Conservation (phyloP, 2,113 vertebrate species). For the Echinops telfairi region DNA sequence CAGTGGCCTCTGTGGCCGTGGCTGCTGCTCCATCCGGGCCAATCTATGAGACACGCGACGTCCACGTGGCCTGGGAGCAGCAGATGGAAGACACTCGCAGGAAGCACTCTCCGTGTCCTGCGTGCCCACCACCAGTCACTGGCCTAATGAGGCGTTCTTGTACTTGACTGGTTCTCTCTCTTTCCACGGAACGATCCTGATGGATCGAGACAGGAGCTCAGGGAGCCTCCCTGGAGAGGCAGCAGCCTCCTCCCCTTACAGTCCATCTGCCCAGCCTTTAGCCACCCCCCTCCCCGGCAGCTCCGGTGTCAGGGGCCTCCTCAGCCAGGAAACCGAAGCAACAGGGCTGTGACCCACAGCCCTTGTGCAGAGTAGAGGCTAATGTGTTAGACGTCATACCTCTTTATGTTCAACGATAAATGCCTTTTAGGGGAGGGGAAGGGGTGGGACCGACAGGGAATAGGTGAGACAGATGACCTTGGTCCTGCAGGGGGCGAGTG, state of each 20-base stretch:
- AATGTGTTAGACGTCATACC: background rate
- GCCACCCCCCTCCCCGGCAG: fast-evolving
- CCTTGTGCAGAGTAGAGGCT: background rate
- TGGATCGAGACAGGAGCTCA: background rate
- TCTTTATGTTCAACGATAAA: background rate
- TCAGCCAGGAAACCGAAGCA: background rate
- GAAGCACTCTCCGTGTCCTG: background rate
- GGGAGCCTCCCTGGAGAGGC: background rate
- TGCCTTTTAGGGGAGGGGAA: too few relatives aligned
- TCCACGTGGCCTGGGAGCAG: fast-evolving
- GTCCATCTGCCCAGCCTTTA: background rate
- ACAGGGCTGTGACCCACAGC: background rate
- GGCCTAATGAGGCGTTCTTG: background rate
- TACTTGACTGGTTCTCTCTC: background rate
- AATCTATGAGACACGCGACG: background rate
- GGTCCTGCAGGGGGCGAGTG: background rate
- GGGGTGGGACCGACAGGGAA: too few relatives aligned
- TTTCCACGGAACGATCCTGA: background rate
- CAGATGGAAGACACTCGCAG: background rate
- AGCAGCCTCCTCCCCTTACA: background rate
- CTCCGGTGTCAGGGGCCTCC: background rate
- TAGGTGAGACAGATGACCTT: background rate
- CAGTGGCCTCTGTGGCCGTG: background rate
- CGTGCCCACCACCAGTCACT: background rate
- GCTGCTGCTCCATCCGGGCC: background rate